Evolutionary conservation across 2,113 vertebrate genomes (phyloP), one percentile per base, ranked within the genome.

Genomic region (Halichoerus grypus): DNA sequence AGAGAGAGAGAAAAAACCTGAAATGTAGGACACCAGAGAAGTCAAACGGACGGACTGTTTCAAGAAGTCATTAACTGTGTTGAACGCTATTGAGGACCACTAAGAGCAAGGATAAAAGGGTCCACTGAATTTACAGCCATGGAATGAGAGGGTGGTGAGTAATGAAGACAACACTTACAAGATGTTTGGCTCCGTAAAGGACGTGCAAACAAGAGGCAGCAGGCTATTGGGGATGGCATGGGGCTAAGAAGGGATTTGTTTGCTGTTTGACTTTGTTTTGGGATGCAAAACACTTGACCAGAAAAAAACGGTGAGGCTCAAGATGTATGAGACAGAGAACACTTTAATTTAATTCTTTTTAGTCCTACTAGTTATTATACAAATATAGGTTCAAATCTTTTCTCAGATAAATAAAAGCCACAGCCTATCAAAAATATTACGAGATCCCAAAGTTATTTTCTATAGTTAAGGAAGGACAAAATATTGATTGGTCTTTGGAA

Each of bases 351-450:
- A 77, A 92, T 46, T 89, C 42, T 21, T 81, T 87, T 86, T 71
- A 79, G 63, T 65, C 8, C 69, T 33, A 74, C 57, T 51, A 61
- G 18, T 63, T 92, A 93, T 46, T 69, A 74, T 22, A 92, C 16
- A 86, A 85, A 42, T 92, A 80, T 51, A 96, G 63, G 19, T 88
- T 92, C 33, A 87, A 95, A 87, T 28, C 5, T 97, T 93, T 81
- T n/a, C 76, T 79, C 61, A 93, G 31, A 94, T 51, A 94, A 95
- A 81, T 51, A 87, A 95, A 89, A 84, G 61, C 1, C 55, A 59
- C 28, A 16, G 16, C 14, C 28, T 19, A 7, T 49, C 39, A 87
- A 92, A 93, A 87, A n/a, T 3, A 71, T 51, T n/a, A 77, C 12
- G 28, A 84, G 51, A 82, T 18, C 28, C 28, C 59, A 74, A 94